A percentile compares a stretch with the other conserved stretches of the same genome.
Conservation (phyloP, 1,140 invertebrate species). For the Formica selysi region DNA sequence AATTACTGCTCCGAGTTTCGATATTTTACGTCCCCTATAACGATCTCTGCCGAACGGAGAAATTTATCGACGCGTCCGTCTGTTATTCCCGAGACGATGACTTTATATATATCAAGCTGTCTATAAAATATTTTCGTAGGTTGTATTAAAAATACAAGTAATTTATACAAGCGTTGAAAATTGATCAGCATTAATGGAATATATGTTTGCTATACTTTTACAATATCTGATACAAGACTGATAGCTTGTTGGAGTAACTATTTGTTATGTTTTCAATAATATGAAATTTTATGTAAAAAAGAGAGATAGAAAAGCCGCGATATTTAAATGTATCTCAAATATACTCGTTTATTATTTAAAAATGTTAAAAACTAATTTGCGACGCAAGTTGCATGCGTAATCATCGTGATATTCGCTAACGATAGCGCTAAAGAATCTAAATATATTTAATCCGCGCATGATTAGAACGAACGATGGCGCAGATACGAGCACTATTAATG, state of each 20-base stretch:
- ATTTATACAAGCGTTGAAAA: neutral
- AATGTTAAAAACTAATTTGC: neutral
- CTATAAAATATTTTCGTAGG: neutral
- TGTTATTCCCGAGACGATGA: neutral
- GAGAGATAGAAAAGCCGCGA: neutral
- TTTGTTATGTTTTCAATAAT: neutral
- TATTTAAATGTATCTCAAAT: neutral
- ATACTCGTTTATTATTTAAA: neutral
- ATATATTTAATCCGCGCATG: constrained; percentile 46
- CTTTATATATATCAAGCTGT: constrained; percentile 1
- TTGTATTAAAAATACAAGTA: constrained; percentile 1
- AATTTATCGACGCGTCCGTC: neutral
- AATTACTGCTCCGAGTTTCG: neutral
- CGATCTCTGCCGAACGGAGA: neutral
- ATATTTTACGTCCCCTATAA: neutral
- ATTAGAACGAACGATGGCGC: constrained; percentile 30
- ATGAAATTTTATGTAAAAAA: neutral
- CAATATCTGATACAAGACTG: neutral
- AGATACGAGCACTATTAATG: constrained; percentile 57
- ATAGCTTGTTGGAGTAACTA: neutral
- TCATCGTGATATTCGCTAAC: neutral
- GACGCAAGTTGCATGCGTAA: neutral
- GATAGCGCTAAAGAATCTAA: neutral
- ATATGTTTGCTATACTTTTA: neutral
- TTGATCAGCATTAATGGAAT: neutral